phyloP scores from a whole-genome alignment of 2,888 invertebrate genomes.

The Eristalinus aeneus region DNA sequence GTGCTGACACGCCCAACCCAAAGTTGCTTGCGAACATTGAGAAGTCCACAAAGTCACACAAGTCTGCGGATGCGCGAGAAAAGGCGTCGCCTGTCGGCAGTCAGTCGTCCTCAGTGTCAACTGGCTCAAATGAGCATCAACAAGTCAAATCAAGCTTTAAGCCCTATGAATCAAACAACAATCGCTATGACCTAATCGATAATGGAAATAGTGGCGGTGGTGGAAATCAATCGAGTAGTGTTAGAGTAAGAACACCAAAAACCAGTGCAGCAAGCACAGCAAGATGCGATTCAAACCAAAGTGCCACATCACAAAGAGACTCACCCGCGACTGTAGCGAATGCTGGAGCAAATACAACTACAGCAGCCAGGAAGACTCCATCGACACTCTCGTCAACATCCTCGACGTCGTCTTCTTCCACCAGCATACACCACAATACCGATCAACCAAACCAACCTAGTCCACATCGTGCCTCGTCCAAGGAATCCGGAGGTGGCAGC shows the following conservation, averaged over 20 bases:
- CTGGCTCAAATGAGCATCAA: slow-evolving; percentile 79
- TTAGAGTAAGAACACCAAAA: slow-evolving; percentile 77
- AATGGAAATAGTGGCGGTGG: slow-evolving; percentile 44
- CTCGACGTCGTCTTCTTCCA: slow-evolving; percentile 55
- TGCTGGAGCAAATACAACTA: slow-evolving; percentile 64
- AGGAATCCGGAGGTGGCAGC: slow-evolving; percentile 75
- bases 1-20: slow-evolving; percentile 91
- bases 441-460: slow-evolving; percentile 74
- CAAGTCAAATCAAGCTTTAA: slow-evolving; percentile 85
- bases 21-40: slow-evolving; percentile 88
- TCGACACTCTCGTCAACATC: slow-evolving; percentile 73
- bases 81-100: slow-evolving; percentile 82
- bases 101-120: slow-evolving; percentile 79
- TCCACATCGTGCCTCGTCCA: slow-evolving; percentile 77
- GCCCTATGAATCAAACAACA: slow-evolving; percentile 88
- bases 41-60: slow-evolving; percentile 84
- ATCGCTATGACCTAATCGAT: slow-evolving; percentile 76
- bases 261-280: slow-evolving; percentile 65
- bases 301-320: slow-evolving; percentile 82
- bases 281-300: slow-evolving; percentile 89
- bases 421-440: slow-evolving; percentile 68
- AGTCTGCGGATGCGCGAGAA: slow-evolving; percentile 82
- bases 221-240: slow-evolving; percentile 59
- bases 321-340: slow-evolving; percentile 75
- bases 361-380: slow-evolving; percentile 74